Percentiles rank a stretch among this genome's conserved stretches.
phyloP scores from a whole-genome alignment of 2,797 vertebrate species.

The Neosalanx taihuensis region DNA sequence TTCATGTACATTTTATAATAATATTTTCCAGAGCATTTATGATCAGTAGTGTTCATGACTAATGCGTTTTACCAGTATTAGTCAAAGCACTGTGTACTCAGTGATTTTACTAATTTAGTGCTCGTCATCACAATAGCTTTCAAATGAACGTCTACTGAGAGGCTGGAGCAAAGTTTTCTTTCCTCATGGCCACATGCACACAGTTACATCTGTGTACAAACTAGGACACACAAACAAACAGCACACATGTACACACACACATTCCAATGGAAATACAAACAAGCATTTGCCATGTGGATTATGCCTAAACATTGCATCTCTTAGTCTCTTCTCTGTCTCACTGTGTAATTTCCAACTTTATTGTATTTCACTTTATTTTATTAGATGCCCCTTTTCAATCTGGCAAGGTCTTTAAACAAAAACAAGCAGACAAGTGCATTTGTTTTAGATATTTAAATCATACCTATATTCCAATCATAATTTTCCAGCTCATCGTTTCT shows the following conservation, averaged over 20 bases:
- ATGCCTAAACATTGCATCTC: conserved; percentile 4
- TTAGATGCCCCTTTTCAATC: not conserved
- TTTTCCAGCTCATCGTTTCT: not conserved
- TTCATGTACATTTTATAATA: not conserved
- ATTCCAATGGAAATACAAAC: conserved; percentile 5
- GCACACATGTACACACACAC: not conserved
- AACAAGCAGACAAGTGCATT: too few relatives aligned
- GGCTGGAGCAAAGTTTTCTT: conserved; percentile 28
- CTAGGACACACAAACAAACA: not conserved
- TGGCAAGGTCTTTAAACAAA: not conserved
- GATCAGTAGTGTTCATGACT: not conserved
- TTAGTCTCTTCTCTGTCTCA: conserved; percentile 8
- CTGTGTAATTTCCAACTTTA: not conserved
- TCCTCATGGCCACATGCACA: conserved; percentile 6
- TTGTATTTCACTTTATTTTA: not conserved
- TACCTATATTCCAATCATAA: not conserved
- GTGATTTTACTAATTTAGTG: not conserved
- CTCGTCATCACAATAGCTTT: not conserved
- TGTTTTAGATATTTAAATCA: not conserved
- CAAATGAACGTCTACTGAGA: not conserved
- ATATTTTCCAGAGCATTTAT: not conserved
- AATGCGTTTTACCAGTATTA: not conserved
- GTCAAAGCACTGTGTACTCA: not conserved
- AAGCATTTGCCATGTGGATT: conserved; percentile 10
- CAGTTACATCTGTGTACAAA: not conserved